A percentile compares a stretch with the other conserved stretches of the same genome.
These are phyloP conservation scores for Masticophis lateralis DNA, from an alignment of 2,797 vertebrate genomes.

Conservation along the genomic window DNA sequence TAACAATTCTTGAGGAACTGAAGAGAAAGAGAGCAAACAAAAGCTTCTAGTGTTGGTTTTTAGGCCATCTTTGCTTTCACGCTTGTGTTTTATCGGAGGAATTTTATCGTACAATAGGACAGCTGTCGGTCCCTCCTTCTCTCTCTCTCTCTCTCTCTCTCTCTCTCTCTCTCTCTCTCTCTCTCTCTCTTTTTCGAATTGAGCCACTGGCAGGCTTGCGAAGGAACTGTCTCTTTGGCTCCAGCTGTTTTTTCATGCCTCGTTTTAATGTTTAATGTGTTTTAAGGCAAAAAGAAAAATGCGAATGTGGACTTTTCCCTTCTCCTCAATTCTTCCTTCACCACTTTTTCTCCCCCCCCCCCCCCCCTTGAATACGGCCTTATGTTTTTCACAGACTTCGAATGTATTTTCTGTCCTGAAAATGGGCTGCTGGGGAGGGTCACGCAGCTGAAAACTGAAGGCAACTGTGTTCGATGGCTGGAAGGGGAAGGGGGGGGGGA, in stretches of 20 bases:
- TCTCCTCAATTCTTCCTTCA: background rate
- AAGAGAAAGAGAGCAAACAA: background rate
- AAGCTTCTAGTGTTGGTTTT: background rate
- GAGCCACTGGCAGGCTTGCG: constrained; percentile 27
- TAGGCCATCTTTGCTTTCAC: constrained; percentile 1
- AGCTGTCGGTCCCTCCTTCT: constrained; percentile 28
- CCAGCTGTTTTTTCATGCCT: constrained; percentile 28
- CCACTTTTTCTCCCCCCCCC: accelerated
- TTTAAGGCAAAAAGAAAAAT: constrained; percentile 15
- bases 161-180: too few relatives aligned
- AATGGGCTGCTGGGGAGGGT: constrained; percentile 47
- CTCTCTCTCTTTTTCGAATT: background rate
- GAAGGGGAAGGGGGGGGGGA: constrained; percentile 48
- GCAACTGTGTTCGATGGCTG: constrained; percentile 57
- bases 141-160: too few relatives aligned
- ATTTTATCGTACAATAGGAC: constrained; percentile 31
- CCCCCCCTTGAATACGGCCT: background rate
- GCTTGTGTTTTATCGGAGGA: background rate
- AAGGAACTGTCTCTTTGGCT: constrained; percentile 9
- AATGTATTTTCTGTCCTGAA: constrained; percentile 48
- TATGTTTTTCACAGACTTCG: constrained; percentile 32
- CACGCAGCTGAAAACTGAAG: constrained; percentile 65
- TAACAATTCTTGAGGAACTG: too few relatives aligned
- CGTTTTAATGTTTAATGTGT: constrained; percentile 14
- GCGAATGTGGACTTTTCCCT: background rate